Evolutionary conservation across 2,113 vertebrate species (phyloP).

Genomic region (Lampris megalopsis): DNA sequence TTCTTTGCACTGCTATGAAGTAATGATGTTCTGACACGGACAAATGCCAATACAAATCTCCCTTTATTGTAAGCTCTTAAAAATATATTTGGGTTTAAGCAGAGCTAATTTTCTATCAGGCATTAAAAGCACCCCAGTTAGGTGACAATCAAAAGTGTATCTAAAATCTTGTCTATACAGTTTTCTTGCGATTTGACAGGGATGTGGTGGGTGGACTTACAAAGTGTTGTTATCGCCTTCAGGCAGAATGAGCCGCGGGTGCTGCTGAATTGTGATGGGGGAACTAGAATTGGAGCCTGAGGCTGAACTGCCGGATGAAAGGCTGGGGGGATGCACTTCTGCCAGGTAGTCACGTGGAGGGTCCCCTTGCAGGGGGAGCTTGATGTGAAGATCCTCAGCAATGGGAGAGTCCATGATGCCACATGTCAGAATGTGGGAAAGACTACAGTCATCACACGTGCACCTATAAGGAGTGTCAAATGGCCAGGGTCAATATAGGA

Average conservation of each 20-base stretch:
- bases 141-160: too few species aligned
- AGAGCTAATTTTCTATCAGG: too few species aligned
- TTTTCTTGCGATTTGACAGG: neutral
- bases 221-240: conserved; percentile 86
- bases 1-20: neutral
- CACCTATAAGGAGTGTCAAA: conserved; percentile 82
- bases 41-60: neutral
- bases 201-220: conserved; percentile 80
- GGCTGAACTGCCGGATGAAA: conserved; percentile 94
- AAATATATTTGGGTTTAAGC: too few species aligned
- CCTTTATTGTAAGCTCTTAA: too few species aligned
- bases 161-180: neutral
- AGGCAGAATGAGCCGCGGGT: conserved; percentile 87
- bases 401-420: conserved; percentile 97
- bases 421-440: conserved; percentile 97
- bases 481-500: neutral
- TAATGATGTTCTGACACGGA: neutral
- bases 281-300: conserved; percentile 96
- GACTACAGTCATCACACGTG: conserved; percentile 98
- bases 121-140: too few species aligned
- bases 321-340: conserved; percentile 92
- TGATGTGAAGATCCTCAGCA: conserved; percentile 90
- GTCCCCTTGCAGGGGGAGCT: conserved; percentile 90
- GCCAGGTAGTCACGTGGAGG: conserved; percentile 89
- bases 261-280: conserved; percentile 91